A percentile compares a stretch with the other conserved stretches of the same genome.
phyloP scores from a whole-genome alignment of 1,140 invertebrate species.

The Trichoplusia ni region DNA sequence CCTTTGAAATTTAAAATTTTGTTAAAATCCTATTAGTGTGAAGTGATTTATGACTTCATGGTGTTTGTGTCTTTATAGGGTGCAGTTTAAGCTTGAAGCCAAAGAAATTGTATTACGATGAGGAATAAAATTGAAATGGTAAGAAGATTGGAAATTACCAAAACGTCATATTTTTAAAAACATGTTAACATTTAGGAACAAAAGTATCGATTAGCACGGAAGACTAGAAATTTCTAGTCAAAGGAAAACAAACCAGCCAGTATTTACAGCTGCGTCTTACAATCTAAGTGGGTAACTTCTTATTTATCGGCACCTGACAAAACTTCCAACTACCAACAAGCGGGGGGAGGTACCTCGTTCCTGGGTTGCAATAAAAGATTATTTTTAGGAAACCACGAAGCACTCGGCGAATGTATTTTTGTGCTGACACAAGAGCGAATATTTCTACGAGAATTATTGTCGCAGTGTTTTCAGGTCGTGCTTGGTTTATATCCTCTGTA shows the following conservation, averaged over 20 bases:
- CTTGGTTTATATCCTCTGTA: conserved; percentile 26
- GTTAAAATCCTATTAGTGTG: too few relatives aligned
- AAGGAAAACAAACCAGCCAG: conserved; percentile 3
- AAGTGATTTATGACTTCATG: background rate
- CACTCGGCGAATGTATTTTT: conserved; percentile 42
- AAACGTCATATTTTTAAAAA: too few relatives aligned
- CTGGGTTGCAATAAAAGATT: conserved; percentile 25
- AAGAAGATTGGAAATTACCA: too few relatives aligned
- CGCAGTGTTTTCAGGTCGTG: conserved; percentile 13
- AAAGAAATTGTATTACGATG: too few relatives aligned
- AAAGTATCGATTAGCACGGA: too few relatives aligned
- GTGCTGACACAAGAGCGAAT: conserved; percentile 39
- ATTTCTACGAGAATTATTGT: conserved; percentile 45
- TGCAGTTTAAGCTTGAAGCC: too few relatives aligned
- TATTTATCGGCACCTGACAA: conserved; percentile 18
- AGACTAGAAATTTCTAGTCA: background rate
- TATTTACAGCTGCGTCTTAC: conserved; percentile 20
- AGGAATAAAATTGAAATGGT: too few relatives aligned
- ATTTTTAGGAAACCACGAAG: conserved; percentile 31
- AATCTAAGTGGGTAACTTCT: conserved; percentile 24
- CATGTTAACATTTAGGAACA: too few relatives aligned
- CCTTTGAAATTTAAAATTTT: too few relatives aligned
- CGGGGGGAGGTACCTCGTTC: background rate
- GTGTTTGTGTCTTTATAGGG: too few relatives aligned
- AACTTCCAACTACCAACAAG: too few relatives aligned